Base-by-base conservation (phyloP, 2,888 invertebrate species). In the Caenorhabditis panamensis region DNA sequence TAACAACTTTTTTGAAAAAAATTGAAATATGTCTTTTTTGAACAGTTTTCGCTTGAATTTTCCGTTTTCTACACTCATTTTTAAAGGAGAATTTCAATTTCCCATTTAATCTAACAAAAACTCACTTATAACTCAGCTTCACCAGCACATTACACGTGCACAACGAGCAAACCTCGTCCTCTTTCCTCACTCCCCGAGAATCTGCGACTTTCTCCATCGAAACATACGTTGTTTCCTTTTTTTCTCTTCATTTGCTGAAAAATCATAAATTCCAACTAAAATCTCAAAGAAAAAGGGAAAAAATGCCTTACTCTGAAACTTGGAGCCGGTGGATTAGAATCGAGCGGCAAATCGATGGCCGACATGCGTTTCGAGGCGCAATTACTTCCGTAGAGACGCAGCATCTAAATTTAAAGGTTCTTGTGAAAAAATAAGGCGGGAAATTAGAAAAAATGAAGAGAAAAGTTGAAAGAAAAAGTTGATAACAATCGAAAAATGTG, bases 61-160 rank as follows among this genome's bases (percentile, higher is more conserved):
- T n/a, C n/a, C n/a, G n/a, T n/a, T n/a, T n/a, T n/a, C n/a, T n/a
- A n/a, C n/a, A n/a, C n/a, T n/a, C n/a, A n/a, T n/a, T n/a, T n/a
- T n/a, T n/a, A n/a, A n/a, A n/a, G n/a, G n/a, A n/a, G n/a, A n/a
- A n/a, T n/a, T n/a, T 56, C 4, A n/a, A n/a, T 13, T 31, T 41
- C n/a, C 13, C 2, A 4, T 44, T 13, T 26, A 26, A 26, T 31
- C 9, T 20, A 1, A 54, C 5, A 5, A 68, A 69, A 79, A 67
- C 63, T 54, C 8, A 84, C 83, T 82, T 85, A 68, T 89, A 90
- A 22, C 79, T 77, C 28, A 90, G 66, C 54, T 87, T 85, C 18
- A 87, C 84, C 2, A 89, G 89, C 13, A 89, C 47, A 66, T 85
- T 86, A 69, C 89, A 89, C 1, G 88, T 86, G 82, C 89, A 89